Evolutionary conservation across 2,888 invertebrate genomes (phyloP).

Genomic region (Drosophila vallismaia): DNA sequence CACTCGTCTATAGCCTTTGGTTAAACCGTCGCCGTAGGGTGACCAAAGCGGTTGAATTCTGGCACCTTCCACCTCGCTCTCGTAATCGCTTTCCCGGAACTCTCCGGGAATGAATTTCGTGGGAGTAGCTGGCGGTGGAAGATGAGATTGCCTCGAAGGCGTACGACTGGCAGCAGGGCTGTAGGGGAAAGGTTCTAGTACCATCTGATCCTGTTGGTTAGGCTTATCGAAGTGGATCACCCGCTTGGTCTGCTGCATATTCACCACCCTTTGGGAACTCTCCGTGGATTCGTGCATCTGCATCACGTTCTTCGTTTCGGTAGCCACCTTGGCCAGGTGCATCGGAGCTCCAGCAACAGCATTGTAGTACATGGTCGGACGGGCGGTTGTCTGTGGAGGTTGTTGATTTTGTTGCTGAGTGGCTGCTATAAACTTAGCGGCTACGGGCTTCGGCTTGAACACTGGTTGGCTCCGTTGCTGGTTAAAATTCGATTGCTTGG

Average conservation of each 20-base stretch:
- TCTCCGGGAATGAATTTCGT: slow-evolving; percentile 88
- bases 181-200: slow-evolving; percentile 84
- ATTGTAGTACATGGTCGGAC: slow-evolving; percentile 85
- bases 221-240: slow-evolving; percentile 88
- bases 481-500: slow-evolving; percentile 56
- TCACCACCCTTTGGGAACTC: slow-evolving; percentile 87
- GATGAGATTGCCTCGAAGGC: slow-evolving; percentile 81
- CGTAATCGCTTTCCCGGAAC: slow-evolving; percentile 88
- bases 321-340: slow-evolving; percentile 87
- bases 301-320: slow-evolving; percentile 89
- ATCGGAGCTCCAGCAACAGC: slow-evolving; percentile 86
- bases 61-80: slow-evolving; percentile 87
- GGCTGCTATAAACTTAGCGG: slow-evolving; percentile 83
- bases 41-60: slow-evolving; percentile 88
- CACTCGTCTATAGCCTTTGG: slow-evolving; percentile 87
- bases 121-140: slow-evolving; percentile 86
- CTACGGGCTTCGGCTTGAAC: slow-evolving; percentile 85
- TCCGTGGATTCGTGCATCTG: slow-evolving; percentile 89
- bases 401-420: slow-evolving; percentile 80
- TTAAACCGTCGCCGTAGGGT: slow-evolving; percentile 86
- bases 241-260: slow-evolving; percentile 88
- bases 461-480: slow-evolving; percentile 80
- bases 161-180: slow-evolving; percentile 83
- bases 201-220: slow-evolving; percentile 72
- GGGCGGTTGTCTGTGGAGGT: slow-evolving; percentile 83